Base-by-base conservation (phyloP, 1,140 invertebrate species). In the Globodera rostochiensis region DNA sequence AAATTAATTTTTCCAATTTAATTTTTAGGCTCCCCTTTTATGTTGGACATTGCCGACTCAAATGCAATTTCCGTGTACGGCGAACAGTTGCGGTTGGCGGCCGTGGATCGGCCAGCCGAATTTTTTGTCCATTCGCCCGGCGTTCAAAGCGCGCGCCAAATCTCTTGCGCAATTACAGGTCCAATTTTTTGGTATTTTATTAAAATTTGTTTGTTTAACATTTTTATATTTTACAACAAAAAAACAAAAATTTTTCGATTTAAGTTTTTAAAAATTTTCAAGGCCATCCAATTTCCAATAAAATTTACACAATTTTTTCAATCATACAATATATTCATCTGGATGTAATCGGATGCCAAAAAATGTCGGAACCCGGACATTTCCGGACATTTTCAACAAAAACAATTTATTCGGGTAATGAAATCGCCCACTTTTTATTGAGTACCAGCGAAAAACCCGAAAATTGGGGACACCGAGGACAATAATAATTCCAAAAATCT, bases 41-140 rank as follows among this genome's bases (percentile, higher is more conserved):
- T 90, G 80, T 78, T 92, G 87, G 91, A 91, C 85, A 91, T 92
- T 66, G 88, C 91, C 47, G 92, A 92, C 83, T 88, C 91, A 4
- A 80, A 49, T 57, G 86, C 88, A 19, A 91, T 93, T 7, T 90
- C 89, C 19, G 93, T 93, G 15, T 91, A 91, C 84, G 94, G 94
- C n/a, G 92, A 92, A 82, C 93, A 93, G 0, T 90, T 94, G 4
- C 92, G 92, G 77, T 90, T 93, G 25, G 91, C 93, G 21, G 92
- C 93, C 15, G 91, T 94, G 64, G 92, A 93, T 83, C 91, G 91
- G 82, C 91, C 92, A 6, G 92, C 93, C 0, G 91, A 91, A 19
- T 93, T 94, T 86, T 92, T 91, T 36, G 90, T 94, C 50, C 90
- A 90, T 75, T 90, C 91, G 11, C 86, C 89, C 46, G 92, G 92